These are phyloP conservation scores for Crax fasciolata DNA, from an alignment of 2,797 vertebrate genomes.

Conservation along the genomic window DNA sequence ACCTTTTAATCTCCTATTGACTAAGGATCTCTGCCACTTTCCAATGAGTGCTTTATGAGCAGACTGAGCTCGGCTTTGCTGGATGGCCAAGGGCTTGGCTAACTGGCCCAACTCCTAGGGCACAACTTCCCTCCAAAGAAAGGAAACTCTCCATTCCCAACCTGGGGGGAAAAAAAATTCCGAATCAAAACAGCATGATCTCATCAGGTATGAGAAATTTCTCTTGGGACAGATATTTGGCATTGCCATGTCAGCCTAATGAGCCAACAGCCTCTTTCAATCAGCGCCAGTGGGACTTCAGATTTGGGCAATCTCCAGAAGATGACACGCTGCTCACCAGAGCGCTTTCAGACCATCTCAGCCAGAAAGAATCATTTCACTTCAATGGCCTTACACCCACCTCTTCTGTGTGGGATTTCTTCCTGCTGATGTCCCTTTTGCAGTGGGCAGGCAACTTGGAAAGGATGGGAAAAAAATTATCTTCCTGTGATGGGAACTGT, in stretches of 20 bases:
- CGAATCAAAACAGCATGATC: not conserved
- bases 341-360: constrained; percentile 18
- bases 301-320: not conserved
- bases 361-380: not conserved
- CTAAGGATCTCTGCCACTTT: not conserved
- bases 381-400: not conserved
- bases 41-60: not conserved
- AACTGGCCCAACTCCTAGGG: not conserved
- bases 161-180: fast-evolving
- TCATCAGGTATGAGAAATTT: not conserved
- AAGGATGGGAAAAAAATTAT: constrained; percentile 1
- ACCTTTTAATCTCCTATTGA: not conserved
- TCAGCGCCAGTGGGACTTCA: not conserved
- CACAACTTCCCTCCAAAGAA: not conserved
- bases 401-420: constrained; percentile 22
- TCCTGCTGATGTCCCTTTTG: constrained; percentile 12
- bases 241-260: not conserved
- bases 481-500: constrained; percentile 37
- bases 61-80: not conserved
- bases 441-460: not conserved
- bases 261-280: not conserved
- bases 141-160: not conserved
- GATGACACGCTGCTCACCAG: constrained; percentile 18
- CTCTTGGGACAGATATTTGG: not conserved
- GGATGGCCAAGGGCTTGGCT: not conserved